Conservation (phyloP, 2,113 vertebrate species). For the Carettochelys insculpta region DNA sequence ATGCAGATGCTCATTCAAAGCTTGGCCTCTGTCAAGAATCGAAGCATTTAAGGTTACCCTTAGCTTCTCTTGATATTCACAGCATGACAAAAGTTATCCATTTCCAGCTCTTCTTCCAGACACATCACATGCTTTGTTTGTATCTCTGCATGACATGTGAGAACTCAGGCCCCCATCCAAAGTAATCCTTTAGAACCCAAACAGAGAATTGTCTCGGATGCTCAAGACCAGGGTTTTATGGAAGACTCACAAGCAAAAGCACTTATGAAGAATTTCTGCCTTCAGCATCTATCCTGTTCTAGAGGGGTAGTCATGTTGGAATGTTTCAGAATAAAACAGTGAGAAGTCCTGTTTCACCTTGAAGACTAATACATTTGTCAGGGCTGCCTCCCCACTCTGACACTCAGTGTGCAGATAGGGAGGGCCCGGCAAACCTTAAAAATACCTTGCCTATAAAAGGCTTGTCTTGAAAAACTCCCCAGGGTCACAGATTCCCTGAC, state of each 20-base stretch:
- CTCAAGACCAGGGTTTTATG: not conserved
- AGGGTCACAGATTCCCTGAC: too few relatives aligned
- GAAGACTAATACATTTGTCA: too few relatives aligned
- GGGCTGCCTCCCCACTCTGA: too few relatives aligned
- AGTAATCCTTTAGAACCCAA: not conserved
- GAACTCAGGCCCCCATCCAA: not conserved
- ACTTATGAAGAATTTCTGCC: not conserved
- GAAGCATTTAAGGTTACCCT: too few relatives aligned
- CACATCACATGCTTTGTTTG: not conserved
- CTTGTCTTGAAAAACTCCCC: too few relatives aligned
- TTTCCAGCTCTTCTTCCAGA: not conserved
- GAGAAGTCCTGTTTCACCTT: too few relatives aligned
- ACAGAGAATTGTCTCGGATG: not conserved
- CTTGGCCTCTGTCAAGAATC: not conserved
- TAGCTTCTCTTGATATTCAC: not conserved
- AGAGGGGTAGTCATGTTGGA: too few relatives aligned
- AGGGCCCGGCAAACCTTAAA: too few relatives aligned
- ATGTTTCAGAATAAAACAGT: too few relatives aligned
- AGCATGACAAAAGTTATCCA: not conserved
- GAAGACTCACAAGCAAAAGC: not conserved
- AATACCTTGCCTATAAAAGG: too few relatives aligned
- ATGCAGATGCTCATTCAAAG: not conserved
- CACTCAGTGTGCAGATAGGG: too few relatives aligned
- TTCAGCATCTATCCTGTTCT: not conserved
- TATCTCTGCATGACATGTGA: too few relatives aligned